Base-by-base conservation (phyloP, 30 jellyfish, hydroid and myxozoan species). In the Aurelia sp. region DNA sequence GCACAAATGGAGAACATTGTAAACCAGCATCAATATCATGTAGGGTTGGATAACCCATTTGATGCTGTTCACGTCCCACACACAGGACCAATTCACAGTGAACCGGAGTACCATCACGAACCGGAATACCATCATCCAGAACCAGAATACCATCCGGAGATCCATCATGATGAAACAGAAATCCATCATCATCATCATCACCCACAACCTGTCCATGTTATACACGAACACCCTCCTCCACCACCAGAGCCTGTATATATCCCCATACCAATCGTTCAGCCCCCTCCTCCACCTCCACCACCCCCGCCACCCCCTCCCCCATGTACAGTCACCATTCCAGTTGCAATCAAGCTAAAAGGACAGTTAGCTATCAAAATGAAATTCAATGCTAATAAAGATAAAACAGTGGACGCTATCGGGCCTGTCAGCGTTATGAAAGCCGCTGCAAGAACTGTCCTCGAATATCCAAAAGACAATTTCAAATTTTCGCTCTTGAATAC, bases 241-340 rank as follows among this genome's bases (percentile, higher is more conserved):
- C 91, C 94, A 21, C 96, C 96, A 16, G 96, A 89, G 40, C 93
- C 96, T 30, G 93, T 78, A 6, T 72, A 80, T 21, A 79, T 85
- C 76, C 90, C 92, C 4, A 79, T 82, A 1, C 96, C 96, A 3
- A 78, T 80, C 44, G 88, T 79, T 3, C 85, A 71, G 68, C 85
- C 88, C 37, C 96, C 98, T 4, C 96, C 95, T 5, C 96, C 96
- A 4, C 94, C 95, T 4, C 92, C 98, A 18, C 96, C 98, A 7
- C 98, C 98, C 9, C 98, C 98, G 57, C 98, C 98, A 7, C 99
- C 99, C 11, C 99, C 99, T 1, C 99, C 99, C 6, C 99, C 99
- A 2, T 94, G 99, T 75, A 88, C 97, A 18, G 99, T 94, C 8
- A 97, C 95, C 18, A 94, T 94, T 18, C 99, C 99, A 15, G 97